These are phyloP conservation scores for Pandion haliaetus DNA, from an alignment of 2,113 vertebrate genomes.

Conservation along the genomic window DNA sequence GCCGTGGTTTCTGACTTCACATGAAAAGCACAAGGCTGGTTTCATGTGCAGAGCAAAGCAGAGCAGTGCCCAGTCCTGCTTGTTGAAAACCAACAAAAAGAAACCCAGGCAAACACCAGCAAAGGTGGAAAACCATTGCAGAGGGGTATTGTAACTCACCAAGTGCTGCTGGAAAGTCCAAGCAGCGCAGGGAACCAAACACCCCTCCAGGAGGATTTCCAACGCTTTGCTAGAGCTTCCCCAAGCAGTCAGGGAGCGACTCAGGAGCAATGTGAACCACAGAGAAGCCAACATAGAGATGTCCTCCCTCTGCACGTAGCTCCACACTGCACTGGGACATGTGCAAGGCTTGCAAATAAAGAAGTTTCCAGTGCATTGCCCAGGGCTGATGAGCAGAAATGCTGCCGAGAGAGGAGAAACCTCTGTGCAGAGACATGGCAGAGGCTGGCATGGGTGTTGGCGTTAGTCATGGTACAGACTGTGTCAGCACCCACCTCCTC, in stretches of 20 bases:
- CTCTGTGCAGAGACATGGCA: accelerated
- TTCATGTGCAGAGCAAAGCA: background rate
- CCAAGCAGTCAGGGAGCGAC: background rate
- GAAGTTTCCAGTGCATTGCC: background rate
- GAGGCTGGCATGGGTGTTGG: background rate
- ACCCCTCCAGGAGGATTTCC: background rate
- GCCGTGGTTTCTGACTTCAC: background rate
- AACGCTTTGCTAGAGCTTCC: background rate
- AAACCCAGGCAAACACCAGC: background rate
- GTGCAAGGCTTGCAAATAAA: background rate
- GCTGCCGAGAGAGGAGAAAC: accelerated
- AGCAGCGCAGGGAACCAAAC: background rate
- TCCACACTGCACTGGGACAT: accelerated
- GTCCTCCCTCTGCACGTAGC: accelerated
- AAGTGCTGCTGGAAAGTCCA: background rate
- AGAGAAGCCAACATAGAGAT: background rate
- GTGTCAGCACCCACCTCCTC: background rate
- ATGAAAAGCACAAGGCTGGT: background rate
- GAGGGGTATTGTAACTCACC: background rate
- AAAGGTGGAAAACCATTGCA: accelerated
- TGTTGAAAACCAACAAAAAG: background rate
- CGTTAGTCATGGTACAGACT: background rate
- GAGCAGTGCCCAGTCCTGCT: background rate
- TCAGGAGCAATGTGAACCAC: accelerated
- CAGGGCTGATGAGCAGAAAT: background rate